phyloP scores from a whole-genome alignment of 2,113 vertebrate genomes.

The Hassar affinis region DNA sequence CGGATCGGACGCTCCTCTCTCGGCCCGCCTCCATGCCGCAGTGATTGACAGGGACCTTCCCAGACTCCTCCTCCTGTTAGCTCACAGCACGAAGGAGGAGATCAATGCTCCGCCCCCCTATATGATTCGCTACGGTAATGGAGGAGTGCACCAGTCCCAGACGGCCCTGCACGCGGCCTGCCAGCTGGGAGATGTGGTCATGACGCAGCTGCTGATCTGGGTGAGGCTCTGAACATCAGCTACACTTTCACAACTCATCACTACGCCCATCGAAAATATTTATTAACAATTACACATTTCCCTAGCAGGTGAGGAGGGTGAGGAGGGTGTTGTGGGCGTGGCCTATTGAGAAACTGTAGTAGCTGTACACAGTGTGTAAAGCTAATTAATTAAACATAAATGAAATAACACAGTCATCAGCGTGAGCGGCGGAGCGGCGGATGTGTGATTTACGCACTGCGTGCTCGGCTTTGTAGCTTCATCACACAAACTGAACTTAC shows the following conservation, averaged over 20 bases:
- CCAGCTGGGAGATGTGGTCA: slow-evolving; percentile 85
- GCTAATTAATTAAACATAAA: background rate
- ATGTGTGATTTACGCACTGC: too few relatives aligned
- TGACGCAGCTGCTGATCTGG: slow-evolving; percentile 95
- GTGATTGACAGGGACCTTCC: slow-evolving; percentile 85
- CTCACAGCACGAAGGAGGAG: slow-evolving; percentile 87
- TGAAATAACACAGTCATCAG: background rate
- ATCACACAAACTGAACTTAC: too few relatives aligned
- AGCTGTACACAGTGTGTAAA: background rate
- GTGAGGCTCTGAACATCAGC: slow-evolving; percentile 64
- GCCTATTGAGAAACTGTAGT: background rate
- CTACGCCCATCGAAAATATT: too few relatives aligned
- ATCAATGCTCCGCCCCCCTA: slow-evolving; percentile 71
- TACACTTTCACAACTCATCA: background rate
- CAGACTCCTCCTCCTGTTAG: slow-evolving; percentile 83
- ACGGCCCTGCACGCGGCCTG: slow-evolving; percentile 83
- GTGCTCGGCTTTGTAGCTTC: too few relatives aligned
- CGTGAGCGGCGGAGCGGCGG: background rate
- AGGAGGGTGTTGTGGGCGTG: background rate
- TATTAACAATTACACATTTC: background rate
- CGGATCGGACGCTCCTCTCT: slow-evolving; percentile 62
- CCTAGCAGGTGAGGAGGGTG: background rate
- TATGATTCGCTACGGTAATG: slow-evolving; percentile 59
- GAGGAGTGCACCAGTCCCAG: slow-evolving; percentile 54
- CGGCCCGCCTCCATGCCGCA: slow-evolving; percentile 74